phyloP scores from a whole-genome alignment of 2,888 invertebrate genomes.

The Eupithecia insigniata region DNA sequence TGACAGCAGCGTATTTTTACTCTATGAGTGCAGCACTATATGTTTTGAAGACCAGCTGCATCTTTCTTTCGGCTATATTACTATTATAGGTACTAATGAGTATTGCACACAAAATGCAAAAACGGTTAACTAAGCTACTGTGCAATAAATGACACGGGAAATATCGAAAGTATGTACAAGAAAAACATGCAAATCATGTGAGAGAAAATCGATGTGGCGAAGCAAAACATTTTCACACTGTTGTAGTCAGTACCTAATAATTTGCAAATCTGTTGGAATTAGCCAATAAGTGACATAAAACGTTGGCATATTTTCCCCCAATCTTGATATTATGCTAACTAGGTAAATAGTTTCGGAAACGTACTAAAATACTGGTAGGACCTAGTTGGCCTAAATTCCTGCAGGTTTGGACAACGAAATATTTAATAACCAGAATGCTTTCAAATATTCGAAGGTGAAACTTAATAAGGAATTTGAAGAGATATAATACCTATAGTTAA shows the following conservation, averaged over 20 bases:
- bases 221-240: constrained; percentile 1
- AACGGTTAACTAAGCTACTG: too few species aligned
- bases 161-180: not conserved
- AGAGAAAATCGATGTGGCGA: not conserved
- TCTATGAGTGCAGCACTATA: too few species aligned
- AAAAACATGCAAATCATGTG: not conserved
- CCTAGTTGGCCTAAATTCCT: constrained; percentile 42
- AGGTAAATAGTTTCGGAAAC: constrained; percentile 35
- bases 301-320: constrained; percentile 16
- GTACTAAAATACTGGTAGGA: constrained; percentile 32
- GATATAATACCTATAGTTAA: not conserved
- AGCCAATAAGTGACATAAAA: not conserved
- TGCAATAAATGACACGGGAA: not conserved
- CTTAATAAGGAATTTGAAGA: constrained; percentile 7
- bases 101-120: too few species aligned
- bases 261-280: not conserved
- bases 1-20: too few species aligned
- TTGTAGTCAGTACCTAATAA: not conserved
- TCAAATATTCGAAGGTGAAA: constrained; percentile 35
- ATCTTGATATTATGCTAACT: constrained; percentile 18
- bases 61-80: too few species aligned
- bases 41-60: too few species aligned
- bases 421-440: constrained; percentile 30
- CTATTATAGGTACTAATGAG: too few species aligned
- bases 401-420: constrained; percentile 33